Percentiles rank a stretch among this genome's conserved stretches.
phyloP scores from a whole-genome alignment of 2,888 invertebrate genomes.

The Slavum lentiscoides region DNA sequence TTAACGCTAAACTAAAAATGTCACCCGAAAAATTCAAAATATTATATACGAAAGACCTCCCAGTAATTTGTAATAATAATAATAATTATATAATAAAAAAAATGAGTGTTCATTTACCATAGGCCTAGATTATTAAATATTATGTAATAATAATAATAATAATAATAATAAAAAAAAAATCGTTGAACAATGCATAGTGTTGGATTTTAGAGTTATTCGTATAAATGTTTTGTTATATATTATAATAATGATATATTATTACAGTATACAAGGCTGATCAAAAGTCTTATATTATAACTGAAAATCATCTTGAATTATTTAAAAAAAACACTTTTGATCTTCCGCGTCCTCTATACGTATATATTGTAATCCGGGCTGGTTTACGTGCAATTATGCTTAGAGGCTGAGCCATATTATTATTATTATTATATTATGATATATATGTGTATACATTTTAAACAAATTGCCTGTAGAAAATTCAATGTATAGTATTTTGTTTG shows the following conservation, averaged over 20 bases:
- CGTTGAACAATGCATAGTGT: conserved; percentile 50
- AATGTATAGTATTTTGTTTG: conserved; percentile 53
- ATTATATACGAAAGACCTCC: neutral
- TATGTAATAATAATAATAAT: conserved; percentile 40
- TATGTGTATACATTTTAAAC: conserved; percentile 51
- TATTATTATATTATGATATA: neutral
- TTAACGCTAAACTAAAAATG: conserved; percentile 36
- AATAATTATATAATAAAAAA: conserved; percentile 5
- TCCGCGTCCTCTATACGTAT: conserved; percentile 42
- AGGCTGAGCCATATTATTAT: conserved; percentile 45
- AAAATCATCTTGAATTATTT: conserved; percentile 29
- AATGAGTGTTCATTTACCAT: conserved; percentile 53
- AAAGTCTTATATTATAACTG: conserved; percentile 30
- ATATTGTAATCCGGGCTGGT: conserved; percentile 50
- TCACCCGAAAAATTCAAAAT: conserved; percentile 42
- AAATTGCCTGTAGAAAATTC: conserved; percentile 53
- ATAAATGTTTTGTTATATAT: conserved; percentile 50
- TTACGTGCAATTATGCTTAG: conserved; percentile 53
- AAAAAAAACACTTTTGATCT: conserved; percentile 45
- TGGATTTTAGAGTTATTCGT: conserved; percentile 41
- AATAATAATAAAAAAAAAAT: conserved; percentile 20
- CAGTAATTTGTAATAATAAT: conserved; percentile 42
- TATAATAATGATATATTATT: conserved; percentile 37
- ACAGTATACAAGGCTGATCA: conserved; percentile 47
- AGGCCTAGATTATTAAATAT: conserved; percentile 52